Conservation (phyloP, 2,888 invertebrate species). For the Limnephilus auricula region DNA sequence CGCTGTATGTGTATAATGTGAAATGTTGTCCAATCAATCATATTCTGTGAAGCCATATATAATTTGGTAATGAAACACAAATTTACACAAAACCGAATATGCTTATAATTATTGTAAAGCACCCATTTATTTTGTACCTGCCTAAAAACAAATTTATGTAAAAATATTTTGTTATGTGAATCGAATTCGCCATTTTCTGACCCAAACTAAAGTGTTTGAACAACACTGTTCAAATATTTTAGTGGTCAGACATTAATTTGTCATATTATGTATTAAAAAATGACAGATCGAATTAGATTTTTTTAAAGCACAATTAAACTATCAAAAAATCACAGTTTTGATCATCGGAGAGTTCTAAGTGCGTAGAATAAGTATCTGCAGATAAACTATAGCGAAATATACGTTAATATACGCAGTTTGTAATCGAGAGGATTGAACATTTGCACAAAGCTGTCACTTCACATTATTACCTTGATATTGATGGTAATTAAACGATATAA, state of each 20-base stretch:
- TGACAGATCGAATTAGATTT: not conserved
- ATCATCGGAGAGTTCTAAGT: not conserved
- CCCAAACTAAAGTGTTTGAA: not conserved
- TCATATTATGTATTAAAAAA: not conserved
- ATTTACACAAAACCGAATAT: not conserved
- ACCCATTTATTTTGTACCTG: not conserved
- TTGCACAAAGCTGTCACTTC: slow-evolving; percentile 2
- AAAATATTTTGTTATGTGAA: not conserved
- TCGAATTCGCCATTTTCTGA: not conserved
- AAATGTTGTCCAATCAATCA: not conserved
- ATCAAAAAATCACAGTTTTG: not conserved
- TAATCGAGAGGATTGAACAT: not conserved
- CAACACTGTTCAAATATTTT: not conserved
- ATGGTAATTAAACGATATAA: not conserved
- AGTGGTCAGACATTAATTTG: not conserved
- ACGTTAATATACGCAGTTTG: not conserved
- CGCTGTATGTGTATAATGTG: not conserved
- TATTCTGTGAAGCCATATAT: not conserved
- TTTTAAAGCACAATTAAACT: not conserved
- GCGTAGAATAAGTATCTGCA: not conserved
- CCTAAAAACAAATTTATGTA: not conserved
- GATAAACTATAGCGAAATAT: not conserved
- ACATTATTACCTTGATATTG: slow-evolving; percentile 23
- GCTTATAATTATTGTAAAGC: not conserved
- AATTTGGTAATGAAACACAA: not conserved